These are phyloP conservation scores for Psix sp. DNA, from an alignment of 1,140 invertebrate species.

Conservation along the genomic window DNA sequence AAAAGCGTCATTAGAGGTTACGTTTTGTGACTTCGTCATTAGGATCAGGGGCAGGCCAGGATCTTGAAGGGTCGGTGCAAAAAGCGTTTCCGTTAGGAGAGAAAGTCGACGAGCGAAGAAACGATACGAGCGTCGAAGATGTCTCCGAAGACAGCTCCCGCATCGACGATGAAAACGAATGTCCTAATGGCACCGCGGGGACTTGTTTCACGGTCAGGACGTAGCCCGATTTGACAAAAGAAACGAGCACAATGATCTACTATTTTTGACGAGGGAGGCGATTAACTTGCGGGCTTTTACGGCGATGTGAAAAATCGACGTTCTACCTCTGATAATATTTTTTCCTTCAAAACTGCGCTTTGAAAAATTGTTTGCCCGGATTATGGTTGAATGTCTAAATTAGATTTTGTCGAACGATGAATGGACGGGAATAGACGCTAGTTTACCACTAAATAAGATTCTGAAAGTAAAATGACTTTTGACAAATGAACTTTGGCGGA, in stretches of 20 bases:
- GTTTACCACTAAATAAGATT: no score
- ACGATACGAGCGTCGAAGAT: constrained; percentile 53
- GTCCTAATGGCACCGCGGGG: constrained; percentile 65
- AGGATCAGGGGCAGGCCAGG: constrained; percentile 35
- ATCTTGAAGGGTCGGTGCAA: constrained; percentile 35
- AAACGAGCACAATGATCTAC: constrained; percentile 52
- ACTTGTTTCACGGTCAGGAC: constrained; percentile 64
- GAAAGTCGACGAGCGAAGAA: constrained; percentile 56
- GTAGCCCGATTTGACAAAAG: constrained; percentile 56
- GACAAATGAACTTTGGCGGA: no score
- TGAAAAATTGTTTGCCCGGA: no score
- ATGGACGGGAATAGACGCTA: no score
- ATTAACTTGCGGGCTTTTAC: constrained; percentile 45
- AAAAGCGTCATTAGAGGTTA: constrained; percentile 61
- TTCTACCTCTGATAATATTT: no score
- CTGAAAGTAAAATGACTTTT: no score
- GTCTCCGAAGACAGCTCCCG: constrained; percentile 52
- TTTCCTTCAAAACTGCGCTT: no score
- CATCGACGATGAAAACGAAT: constrained; percentile 61
- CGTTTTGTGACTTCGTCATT: constrained; percentile 59
- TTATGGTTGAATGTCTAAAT: no score
- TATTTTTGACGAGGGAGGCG: constrained; percentile 45
- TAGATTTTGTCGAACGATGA: no score
- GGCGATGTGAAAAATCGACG: constrained; percentile 35
- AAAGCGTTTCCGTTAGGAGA: constrained; percentile 58